phyloP scores from a whole-genome alignment of 2,888 invertebrate species.

The Sialis fuliginosa region DNA sequence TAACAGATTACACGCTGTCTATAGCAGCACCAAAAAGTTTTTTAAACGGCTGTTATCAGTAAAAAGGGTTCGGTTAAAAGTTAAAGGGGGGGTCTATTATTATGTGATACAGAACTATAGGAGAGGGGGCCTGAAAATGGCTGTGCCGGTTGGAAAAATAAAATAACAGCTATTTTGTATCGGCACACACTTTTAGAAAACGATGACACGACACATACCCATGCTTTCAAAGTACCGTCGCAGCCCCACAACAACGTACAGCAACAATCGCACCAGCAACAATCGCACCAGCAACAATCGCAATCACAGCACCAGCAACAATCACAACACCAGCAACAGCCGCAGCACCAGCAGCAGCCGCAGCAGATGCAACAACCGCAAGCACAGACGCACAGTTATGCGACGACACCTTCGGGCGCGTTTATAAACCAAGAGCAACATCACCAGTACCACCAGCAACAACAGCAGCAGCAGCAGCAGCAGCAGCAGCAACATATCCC shows the following conservation, averaged over 20 bases:
- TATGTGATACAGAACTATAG: too few species aligned
- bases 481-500: conserved; percentile 15
- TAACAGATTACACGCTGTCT: too few species aligned
- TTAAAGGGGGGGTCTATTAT: too few species aligned
- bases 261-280: conserved; percentile 15
- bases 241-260: conserved; percentile 23
- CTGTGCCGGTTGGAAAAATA: too few species aligned
- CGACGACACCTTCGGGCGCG: too few species aligned
- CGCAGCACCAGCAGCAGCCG: conserved; percentile 20
- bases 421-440: conserved; percentile 11
- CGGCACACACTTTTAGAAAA: conserved; percentile 5
- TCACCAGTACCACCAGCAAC: conserved; percentile 15
- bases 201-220: conserved; percentile 4
- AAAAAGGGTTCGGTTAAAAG: too few species aligned
- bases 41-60: too few species aligned
- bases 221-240: conserved; percentile 6
- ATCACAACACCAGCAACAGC: conserved; percentile 15
- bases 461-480: conserved; percentile 17
- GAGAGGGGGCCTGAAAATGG: too few species aligned
- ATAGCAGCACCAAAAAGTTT: too few species aligned
- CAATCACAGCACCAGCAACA: conserved; percentile 13
- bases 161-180: too few species aligned
- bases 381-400: conserved; percentile 8
- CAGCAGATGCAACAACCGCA: conserved; percentile 26
- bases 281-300: conserved; percentile 6